A percentile compares a stretch with the other conserved stretches of the same genome.
These are phyloP conservation scores for Bergia puertoricense DNA, from an alignment of 92 coral and sea anemone genomes.

Conservation along the genomic window DNA sequence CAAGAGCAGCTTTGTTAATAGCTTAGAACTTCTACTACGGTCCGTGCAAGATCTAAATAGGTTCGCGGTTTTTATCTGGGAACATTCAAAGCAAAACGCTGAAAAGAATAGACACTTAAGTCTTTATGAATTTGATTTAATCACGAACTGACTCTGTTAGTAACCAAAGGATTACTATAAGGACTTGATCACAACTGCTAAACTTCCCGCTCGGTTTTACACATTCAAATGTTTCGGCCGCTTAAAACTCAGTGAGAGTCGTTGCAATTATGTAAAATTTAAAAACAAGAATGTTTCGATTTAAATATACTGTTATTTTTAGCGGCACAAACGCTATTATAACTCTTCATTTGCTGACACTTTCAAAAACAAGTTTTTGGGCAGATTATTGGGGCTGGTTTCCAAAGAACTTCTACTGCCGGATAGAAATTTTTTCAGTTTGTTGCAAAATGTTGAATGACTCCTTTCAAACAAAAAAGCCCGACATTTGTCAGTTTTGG, in stretches of 20 bases:
- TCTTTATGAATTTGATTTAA: slow-evolving; percentile 4
- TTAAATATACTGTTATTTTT: not conserved
- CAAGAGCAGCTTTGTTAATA: not conserved
- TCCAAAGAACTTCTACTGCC: not conserved
- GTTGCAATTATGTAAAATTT: not conserved
- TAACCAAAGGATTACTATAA: slow-evolving; percentile 12
- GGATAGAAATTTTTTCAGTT: not conserved
- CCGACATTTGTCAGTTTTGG: not conserved
- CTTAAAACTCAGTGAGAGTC: not conserved
- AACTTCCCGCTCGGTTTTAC: not conserved
- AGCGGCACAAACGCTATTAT: not conserved
- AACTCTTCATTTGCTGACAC: not conserved
- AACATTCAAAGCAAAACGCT: slow-evolving; percentile 10
- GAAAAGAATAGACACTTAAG: not conserved
- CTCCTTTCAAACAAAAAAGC: not conserved
- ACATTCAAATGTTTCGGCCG: not conserved
- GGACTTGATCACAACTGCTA: not conserved
- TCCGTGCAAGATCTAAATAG: not conserved
- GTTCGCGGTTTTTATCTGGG: not conserved
- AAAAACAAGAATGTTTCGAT: not conserved
- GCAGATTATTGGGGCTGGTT: not conserved
- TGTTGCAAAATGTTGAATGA: not conserved
- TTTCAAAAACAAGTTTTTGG: not conserved
- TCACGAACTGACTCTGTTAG: not conserved
- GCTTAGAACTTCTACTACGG: not conserved